A percentile compares a stretch with the other conserved stretches of the same genome.
Evolutionary conservation across 2,113 vertebrate species (phyloP).

Genomic region (Sula dactylatra): DNA sequence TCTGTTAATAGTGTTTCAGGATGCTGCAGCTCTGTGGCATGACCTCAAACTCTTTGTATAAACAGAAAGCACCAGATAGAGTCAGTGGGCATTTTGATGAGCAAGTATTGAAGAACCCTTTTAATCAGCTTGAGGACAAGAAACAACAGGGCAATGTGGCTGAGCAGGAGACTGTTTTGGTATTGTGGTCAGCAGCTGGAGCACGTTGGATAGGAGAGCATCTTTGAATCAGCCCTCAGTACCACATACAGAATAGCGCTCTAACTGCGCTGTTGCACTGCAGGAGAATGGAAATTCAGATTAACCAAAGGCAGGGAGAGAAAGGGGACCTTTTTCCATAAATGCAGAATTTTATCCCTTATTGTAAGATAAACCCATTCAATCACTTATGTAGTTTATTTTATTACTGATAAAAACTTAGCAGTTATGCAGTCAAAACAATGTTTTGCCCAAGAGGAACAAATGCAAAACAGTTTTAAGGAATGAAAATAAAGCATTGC

Average conservation of each 20-base stretch:
- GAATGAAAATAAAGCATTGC: background rate
- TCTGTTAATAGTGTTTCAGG: background rate
- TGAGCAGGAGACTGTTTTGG: background rate
- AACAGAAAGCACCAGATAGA: background rate
- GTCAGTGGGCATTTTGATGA: background rate
- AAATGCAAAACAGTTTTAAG: constrained; percentile 5
- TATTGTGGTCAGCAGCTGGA: background rate
- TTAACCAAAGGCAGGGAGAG: background rate
- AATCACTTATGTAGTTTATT: background rate
- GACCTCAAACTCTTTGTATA: background rate
- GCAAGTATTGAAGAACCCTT: background rate
- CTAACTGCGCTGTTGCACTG: background rate
- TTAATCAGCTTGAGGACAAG: background rate
- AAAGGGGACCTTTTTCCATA: background rate
- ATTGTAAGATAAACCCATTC: background rate
- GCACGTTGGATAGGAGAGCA: background rate
- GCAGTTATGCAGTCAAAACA: background rate
- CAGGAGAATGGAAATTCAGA: background rate
- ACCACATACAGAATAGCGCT: background rate
- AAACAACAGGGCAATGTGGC: background rate
- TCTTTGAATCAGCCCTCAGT: background rate
- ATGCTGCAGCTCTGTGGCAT: background rate
- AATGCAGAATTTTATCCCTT: background rate
- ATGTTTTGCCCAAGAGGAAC: background rate
- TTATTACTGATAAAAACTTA: background rate